These are phyloP conservation scores for Drosophila mulleri DNA, from an alignment of 2,888 invertebrate species.

Conservation along the genomic window DNA sequence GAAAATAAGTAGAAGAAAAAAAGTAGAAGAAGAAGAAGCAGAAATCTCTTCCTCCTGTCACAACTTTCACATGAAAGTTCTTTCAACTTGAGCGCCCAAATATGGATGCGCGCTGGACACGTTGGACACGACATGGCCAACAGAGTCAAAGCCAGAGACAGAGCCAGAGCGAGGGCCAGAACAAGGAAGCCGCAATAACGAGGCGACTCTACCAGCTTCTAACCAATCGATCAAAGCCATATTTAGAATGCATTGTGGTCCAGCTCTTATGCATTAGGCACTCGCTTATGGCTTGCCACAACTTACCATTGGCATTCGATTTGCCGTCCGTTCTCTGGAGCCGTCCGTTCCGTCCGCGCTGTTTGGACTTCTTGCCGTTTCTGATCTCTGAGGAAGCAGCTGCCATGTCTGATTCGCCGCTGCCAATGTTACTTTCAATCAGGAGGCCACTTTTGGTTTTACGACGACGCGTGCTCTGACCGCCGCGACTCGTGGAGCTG, in stretches of 20 bases:
- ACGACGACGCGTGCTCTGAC: conserved; percentile 58
- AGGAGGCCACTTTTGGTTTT: conserved; percentile 83
- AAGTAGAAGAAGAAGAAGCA: conserved; percentile 8
- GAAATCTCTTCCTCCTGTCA: conserved; percentile 75
- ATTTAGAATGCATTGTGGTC: conserved; percentile 60
- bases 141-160: conserved; percentile 3
- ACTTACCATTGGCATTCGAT: conserved; percentile 69
- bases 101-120: conserved; percentile 58
- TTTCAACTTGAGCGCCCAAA: conserved; percentile 81
- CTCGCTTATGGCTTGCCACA: conserved; percentile 39
- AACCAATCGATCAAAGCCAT: conserved; percentile 74
- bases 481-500: conserved; percentile 32
- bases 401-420: conserved; percentile 40
- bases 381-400: conserved; percentile 44
- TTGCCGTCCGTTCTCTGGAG: conserved; percentile 58
- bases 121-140: conserved; percentile 57
- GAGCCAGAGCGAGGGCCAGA: background rate
- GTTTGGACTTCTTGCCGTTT: conserved; percentile 57
- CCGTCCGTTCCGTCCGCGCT: conserved; percentile 75
- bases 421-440: conserved; percentile 80
- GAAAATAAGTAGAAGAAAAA: conserved; percentile 22
- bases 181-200: conserved; percentile 55
- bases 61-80: conserved; percentile 82
- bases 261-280: conserved; percentile 37
- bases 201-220: conserved; percentile 59